Base-by-base conservation (phyloP, 2,888 invertebrate species). In the Gryllus longicercus region DNA sequence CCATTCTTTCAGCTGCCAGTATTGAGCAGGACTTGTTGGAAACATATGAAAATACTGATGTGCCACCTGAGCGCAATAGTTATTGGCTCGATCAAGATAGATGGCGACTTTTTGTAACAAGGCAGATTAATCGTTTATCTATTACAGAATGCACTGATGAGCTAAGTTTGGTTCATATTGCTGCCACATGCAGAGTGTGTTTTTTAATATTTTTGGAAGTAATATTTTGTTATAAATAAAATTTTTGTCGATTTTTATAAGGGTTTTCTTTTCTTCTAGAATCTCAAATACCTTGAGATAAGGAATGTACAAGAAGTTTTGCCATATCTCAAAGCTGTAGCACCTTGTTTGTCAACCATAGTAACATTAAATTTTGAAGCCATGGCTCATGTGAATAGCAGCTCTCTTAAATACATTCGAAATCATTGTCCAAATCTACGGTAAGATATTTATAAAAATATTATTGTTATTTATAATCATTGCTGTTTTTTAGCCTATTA, bases 261-360 rank as follows among this genome's bases (percentile, higher is more conserved):
- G 63, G 16, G 74, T 77, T 12, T 38, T 51, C 50, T 50, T 74
- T 80, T 77, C 18, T 81, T 81, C n/a, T 79, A 83, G 83, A 83
- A 83, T 80, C 78, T 83, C 75, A 82, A 83, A 76, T 82, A 83
- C 50, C 78, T 83, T 79, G 83, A 83, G 76, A 78, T 83, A 38
- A 82, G 81, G 75, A 81, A 83, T 78, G 81, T 83, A 11, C 78
- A 82, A 74, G 83, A 82, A 79, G 79, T 82, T 14, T 78, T 82
- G 50, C 81, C 82, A 18, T 82, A 82, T 79, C 78, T 83, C 74
- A 83, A 83, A 80, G 80, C 80, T 49, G 76, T 83, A n/a, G 78
- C 82, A 75, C 83, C 83, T 11, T 82, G 82, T 74, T 79, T 83
- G 21, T 78, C 79, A 23, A 83, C 82, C 50, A 74, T 83, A 21